Percentiles rank a stretch among this genome's conserved stretches.
phyloP scores from a whole-genome alignment of 1,140 invertebrate genomes.

The Mercenaria mercenaria region DNA sequence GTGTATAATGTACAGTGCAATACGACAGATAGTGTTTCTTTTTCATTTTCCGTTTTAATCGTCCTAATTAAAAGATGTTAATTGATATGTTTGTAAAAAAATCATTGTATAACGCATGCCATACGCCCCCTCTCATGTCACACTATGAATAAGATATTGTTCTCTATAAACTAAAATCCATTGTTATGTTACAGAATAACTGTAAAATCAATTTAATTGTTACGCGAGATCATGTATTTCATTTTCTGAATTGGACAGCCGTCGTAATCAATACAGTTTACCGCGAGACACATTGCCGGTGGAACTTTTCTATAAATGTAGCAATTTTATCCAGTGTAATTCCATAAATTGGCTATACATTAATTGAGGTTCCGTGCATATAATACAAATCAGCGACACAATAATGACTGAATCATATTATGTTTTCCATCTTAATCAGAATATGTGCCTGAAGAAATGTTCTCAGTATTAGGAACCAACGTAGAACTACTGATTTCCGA shows the following conservation, averaged over 20 bases:
- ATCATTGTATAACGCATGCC: too few relatives aligned
- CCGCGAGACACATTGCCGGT: neutral
- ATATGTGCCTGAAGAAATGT: neutral
- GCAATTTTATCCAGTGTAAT: neutral
- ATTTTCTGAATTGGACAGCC: neutral
- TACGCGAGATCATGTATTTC: neutral
- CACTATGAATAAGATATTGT: neutral
- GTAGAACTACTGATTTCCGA: neutral
- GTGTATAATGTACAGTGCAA: too few relatives aligned
- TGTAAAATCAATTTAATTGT: slow-evolving; percentile 2
- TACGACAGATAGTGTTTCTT: too few relatives aligned
- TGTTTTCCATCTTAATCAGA: neutral
- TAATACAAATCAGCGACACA: slow-evolving; percentile 4
- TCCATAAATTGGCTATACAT: neutral
- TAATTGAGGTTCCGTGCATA: slow-evolving; percentile 13
- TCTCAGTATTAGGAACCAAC: neutral
- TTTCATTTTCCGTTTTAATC: too few relatives aligned
- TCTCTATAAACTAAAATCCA: neutral
- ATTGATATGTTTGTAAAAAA: too few relatives aligned
- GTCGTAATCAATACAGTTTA: neutral
- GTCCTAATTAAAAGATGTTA: too few relatives aligned
- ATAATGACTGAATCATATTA: slow-evolving; percentile 19
- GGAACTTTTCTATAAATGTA: neutral
- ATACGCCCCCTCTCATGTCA: too few relatives aligned
- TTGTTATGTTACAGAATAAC: neutral